Evolutionary conservation across 2,113 vertebrate genomes (phyloP), one percentile per base, ranked within the genome.

Genomic region (Xenotilapia flavipinnis): DNA sequence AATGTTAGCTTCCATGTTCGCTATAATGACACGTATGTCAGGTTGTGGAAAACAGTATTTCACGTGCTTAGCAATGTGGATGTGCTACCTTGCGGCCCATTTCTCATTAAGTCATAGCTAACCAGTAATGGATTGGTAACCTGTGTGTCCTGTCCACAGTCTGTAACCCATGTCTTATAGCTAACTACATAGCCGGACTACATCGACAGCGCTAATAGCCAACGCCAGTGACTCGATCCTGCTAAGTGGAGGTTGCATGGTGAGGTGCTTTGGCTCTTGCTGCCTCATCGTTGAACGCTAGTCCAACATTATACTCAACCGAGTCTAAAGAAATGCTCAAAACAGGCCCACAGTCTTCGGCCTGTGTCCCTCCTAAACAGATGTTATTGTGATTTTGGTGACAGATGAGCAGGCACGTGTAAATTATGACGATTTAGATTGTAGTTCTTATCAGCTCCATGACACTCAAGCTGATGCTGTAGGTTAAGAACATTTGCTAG

Each of bases 1-100:
- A 6, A 33, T 58, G 15, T 55, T 33, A 26, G 45, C 54, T 5
- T 42, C 17, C 42, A 51, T 3, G 33, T 40, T 33, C 13, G 3
- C 62, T 47, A 6, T 6, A 70, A 58, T 92, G 85, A 38, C 92
- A 84, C 13, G 15, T 28, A 70, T 86, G 91, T 83, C 77, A 83
- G 42, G 49, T 42, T 68, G 54, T 23, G 38, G 31, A 90, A 85
- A 47, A 12, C 6, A 31, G 7, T 58, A 19, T 73, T 54, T 56
- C 53, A 36, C 28, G 80, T 84, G 49, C 17, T 55, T 58, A 73
- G 79, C 73, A 10, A 11, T 51, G 85, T 53, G 42, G 84, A 82
- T 80, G 15, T 84, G 83, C 84, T 88, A 89, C 21, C 17, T 47
- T 26, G n/a, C 89, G 93, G 93, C 92, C 91, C 84, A 9, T 89